These are phyloP conservation scores for Polypterus senegalus DNA, from an alignment of 2,113 vertebrate genomes.

Conservation along the genomic window DNA sequence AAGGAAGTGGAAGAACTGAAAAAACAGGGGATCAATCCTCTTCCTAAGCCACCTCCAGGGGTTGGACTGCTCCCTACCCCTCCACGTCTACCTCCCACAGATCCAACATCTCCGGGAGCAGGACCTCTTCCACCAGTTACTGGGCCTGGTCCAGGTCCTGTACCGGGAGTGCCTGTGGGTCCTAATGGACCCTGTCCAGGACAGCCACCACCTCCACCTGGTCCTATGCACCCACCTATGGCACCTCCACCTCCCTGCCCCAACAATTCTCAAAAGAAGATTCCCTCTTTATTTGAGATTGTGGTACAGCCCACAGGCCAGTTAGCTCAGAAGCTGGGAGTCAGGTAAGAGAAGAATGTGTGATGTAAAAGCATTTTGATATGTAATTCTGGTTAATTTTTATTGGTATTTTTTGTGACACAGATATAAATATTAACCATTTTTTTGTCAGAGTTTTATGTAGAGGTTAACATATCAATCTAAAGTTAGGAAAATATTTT, in stretches of 20 bases:
- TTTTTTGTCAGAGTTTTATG: too few species aligned
- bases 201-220: constrained; percentile 27
- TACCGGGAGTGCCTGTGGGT: constrained; percentile 31
- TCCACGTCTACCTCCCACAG: constrained; percentile 40
- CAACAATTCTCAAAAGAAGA: constrained; percentile 64
- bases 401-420: too few species aligned
- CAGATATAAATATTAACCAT: too few species aligned
- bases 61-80: constrained; percentile 71
- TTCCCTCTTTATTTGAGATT: constrained; percentile 86
- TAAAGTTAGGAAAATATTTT: too few species aligned
- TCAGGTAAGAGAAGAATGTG: constrained; percentile 48
- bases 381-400: too few species aligned
- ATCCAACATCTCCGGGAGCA: constrained; percentile 36
- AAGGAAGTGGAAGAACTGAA: constrained; percentile 94
- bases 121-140: constrained; percentile 34
- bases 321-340: constrained; percentile 79
- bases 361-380: not conserved
- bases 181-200: constrained; percentile 27
- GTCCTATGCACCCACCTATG: constrained; percentile 46
- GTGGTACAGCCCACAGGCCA: constrained; percentile 85
- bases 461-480: too few species aligned
- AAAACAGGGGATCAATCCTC: constrained; percentile 87
- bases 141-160: constrained; percentile 32
- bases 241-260: constrained; percentile 52
- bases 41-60: constrained; percentile 68